Percentiles rank a stretch among this genome's conserved stretches.
These are phyloP conservation scores for Simalia tracyae DNA, from an alignment of 2,797 vertebrate genomes.

Conservation along the genomic window DNA sequence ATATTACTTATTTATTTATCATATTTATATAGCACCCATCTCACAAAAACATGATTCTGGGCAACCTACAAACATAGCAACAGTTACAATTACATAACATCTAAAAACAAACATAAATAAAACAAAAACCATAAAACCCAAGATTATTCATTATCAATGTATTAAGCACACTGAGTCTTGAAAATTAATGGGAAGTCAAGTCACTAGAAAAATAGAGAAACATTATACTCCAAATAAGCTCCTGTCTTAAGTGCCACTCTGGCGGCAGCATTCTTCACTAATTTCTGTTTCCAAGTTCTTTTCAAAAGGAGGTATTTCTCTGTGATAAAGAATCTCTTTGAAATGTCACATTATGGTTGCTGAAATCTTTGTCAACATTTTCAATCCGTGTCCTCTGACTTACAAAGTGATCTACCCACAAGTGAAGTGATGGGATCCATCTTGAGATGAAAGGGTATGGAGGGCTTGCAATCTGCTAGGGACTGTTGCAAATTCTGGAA, in stretches of 20 bases:
- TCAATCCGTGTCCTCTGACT: neutral
- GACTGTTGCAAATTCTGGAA: neutral
- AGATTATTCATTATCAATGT: no score
- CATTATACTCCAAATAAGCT: neutral
- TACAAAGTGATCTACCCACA: neutral
- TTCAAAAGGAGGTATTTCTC: neutral
- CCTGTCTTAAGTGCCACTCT: neutral
- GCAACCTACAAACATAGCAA: no score
- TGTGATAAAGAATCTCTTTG: neutral
- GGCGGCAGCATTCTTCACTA: neutral
- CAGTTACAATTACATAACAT: no score
- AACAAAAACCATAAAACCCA: no score
- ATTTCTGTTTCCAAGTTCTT: neutral
- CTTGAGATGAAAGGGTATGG: neutral
- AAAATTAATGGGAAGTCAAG: neutral
- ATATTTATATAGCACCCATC: no score
- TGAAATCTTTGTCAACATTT: neutral
- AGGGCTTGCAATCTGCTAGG: no score
- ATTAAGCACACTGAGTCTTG: no score
- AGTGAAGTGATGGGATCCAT: neutral
- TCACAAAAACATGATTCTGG: no score
- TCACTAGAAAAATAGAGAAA: neutral
- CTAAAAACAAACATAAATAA: no score
- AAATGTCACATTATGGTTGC: neutral
- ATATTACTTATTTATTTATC: no score